These are phyloP conservation scores for Crenuchus spilurus DNA, from an alignment of 2,797 vertebrate species.

Conservation along the genomic window DNA sequence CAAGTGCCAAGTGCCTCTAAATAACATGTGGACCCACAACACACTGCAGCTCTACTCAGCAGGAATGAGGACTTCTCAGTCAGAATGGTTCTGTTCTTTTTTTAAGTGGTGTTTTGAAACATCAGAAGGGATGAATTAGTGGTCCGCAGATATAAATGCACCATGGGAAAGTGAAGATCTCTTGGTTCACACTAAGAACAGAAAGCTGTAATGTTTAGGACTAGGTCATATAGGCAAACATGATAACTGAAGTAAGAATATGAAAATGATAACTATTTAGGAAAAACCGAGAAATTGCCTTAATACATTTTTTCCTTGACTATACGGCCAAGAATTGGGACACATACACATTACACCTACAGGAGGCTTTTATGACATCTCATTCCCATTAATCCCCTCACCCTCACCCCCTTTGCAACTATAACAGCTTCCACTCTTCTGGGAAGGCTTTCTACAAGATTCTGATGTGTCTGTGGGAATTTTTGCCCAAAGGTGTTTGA, in stretches of 20 bases:
- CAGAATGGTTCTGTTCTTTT: not conserved
- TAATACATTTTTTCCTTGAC: not conserved
- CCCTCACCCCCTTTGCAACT: no score
- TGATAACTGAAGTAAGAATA: constrained; percentile 28
- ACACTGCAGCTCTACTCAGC: not conserved
- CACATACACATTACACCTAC: no score
- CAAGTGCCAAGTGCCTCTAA: not conserved
- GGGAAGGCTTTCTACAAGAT: no score
- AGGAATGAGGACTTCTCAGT: constrained; percentile 1
- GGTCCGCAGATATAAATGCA: constrained; percentile 47
- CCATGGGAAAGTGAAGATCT: constrained; percentile 48
- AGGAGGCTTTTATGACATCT: no score
- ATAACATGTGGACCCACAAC: not conserved
- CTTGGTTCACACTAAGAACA: constrained; percentile 44
- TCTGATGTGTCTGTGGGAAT: no score
- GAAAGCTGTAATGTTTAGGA: constrained; percentile 33
- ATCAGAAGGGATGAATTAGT: constrained; percentile 35
- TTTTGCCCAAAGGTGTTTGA: no score
- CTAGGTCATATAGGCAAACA: constrained; percentile 19
- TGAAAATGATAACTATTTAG: constrained; percentile 13
- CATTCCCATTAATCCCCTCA: no score
- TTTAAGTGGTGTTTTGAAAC: constrained; percentile 9
- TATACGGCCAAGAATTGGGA: no score
- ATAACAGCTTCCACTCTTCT: no score
- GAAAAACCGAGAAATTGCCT: not conserved